Base-by-base conservation (phyloP, 2,888 invertebrate genomes). In the Agrochola lychnidis region DNA sequence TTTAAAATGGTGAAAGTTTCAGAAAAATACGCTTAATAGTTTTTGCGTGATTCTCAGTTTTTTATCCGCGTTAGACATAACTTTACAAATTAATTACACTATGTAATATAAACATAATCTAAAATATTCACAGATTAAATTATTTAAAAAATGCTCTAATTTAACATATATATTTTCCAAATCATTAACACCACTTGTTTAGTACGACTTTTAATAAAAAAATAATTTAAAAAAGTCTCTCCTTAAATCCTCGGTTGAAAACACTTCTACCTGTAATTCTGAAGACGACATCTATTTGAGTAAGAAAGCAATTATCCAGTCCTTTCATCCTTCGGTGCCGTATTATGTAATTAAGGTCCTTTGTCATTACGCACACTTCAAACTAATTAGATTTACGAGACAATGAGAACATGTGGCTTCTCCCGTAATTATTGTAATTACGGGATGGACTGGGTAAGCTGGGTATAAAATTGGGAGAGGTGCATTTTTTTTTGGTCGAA, bases 271-370 rank as follows among this genome's bases (percentile, higher is more conserved):
- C 72, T 42, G 45, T 40, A 9, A 30, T 10, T 16, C 40, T 71
- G 36, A 72, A 57, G 42, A 9, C 10, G n/a, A 70, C 57, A 57
- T 56, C 67, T 51, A 78, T 78, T 73, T 79, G 59, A 72, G 70
- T 63, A 75, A 82, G 75, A 76, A 79, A 82, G 70, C 82, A 87
- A 87, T 85, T 83, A 83, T 53, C 16, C 16, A 1, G 53, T 30
- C 83, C 87, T 87, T 85, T 85, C 80, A 83, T 87, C 81, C 72
- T 57, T 64, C 67, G 53, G 45, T 48, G 66, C 56, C 76, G 71
- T 73, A 83, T 87, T 81, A 85, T 73, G 59, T 82, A 82, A 87
- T 87, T 87, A 83, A 53, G 30, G 69, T 56, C 61, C 86, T 86
- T 84, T 84, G 87, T 79, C 85, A 82, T 84, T 84, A 53, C 57